Evolutionary conservation across 2,113 vertebrate species (phyloP).

Genomic region (Malurus melanocephalus): DNA sequence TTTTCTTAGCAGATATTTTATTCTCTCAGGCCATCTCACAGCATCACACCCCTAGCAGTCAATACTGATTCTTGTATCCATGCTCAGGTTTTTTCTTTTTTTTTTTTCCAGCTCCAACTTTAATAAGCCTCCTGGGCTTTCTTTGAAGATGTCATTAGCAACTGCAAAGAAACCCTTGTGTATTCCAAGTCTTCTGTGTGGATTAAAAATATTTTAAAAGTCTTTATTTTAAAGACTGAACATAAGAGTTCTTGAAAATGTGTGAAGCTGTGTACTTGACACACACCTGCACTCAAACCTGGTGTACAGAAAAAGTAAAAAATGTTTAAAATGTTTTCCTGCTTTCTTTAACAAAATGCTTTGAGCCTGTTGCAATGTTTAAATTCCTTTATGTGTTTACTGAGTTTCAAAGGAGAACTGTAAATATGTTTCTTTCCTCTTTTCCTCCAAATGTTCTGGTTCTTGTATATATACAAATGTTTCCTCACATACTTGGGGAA

Average conservation of each 20-base stretch:
- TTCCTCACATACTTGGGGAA: background rate
- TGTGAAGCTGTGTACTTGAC: background rate
- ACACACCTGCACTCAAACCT: background rate
- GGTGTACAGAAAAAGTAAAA: background rate
- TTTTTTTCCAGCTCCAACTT: background rate
- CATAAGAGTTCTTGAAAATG: background rate
- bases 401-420: background rate
- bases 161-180: background rate
- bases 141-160: conserved; percentile 21
- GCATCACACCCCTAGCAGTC: background rate
- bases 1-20: conserved; percentile 14
- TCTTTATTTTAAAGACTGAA: background rate
- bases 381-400: background rate
- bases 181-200: background rate
- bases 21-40: background rate
- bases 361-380: background rate
- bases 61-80: background rate
- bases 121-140: conserved; percentile 21
- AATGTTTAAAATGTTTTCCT: background rate
- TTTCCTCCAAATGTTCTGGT: background rate
- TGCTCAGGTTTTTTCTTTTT: background rate
- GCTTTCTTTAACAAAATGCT: background rate
- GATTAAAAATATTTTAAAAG: background rate
- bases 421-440: background rate
- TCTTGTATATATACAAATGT: background rate